phyloP scores from a whole-genome alignment of 1,140 invertebrate genomes.

The Caerostris darwini region DNA sequence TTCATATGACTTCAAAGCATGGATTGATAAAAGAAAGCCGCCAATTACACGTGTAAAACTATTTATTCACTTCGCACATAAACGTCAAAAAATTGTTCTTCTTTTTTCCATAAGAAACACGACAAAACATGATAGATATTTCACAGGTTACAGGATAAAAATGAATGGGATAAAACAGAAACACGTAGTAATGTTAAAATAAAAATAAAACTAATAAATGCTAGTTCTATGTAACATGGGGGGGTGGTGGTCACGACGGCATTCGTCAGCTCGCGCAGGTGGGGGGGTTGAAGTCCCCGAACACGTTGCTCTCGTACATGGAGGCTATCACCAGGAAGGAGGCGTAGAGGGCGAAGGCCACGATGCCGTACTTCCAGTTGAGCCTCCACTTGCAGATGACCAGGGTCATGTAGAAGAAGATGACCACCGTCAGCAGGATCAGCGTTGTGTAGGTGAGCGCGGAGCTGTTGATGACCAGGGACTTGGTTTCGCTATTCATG shows the following conservation, averaged over 20 bases:
- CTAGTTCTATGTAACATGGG: background rate
- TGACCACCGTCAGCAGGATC: constrained; percentile 75
- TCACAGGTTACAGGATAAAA: background rate
- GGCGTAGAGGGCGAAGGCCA: constrained; percentile 72
- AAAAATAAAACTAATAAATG: constrained; percentile 49
- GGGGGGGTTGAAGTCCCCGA: constrained; percentile 76
- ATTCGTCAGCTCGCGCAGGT: constrained; percentile 82
- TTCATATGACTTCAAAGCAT: too few relatives aligned
- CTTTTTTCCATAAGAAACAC: background rate
- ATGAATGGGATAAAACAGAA: background rate
- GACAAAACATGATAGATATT: background rate
- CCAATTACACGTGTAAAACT: background rate
- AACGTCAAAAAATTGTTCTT: background rate
- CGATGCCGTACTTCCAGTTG: constrained; percentile 74
- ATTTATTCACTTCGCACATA: background rate
- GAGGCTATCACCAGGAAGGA: constrained; percentile 65
- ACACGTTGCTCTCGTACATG: constrained; percentile 76
- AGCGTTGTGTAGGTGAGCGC: constrained; percentile 79
- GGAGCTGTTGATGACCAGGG: constrained; percentile 77
- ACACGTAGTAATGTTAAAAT: background rate
- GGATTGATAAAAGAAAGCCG: too few relatives aligned
- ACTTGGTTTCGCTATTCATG: constrained; percentile 50
- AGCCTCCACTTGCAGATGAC: constrained; percentile 75
- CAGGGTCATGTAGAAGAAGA: constrained; percentile 62
- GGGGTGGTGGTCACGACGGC: background rate